Evolutionary conservation across 2,113 vertebrate genomes (phyloP).

Genomic region (Puntigrus tetrazona): DNA sequence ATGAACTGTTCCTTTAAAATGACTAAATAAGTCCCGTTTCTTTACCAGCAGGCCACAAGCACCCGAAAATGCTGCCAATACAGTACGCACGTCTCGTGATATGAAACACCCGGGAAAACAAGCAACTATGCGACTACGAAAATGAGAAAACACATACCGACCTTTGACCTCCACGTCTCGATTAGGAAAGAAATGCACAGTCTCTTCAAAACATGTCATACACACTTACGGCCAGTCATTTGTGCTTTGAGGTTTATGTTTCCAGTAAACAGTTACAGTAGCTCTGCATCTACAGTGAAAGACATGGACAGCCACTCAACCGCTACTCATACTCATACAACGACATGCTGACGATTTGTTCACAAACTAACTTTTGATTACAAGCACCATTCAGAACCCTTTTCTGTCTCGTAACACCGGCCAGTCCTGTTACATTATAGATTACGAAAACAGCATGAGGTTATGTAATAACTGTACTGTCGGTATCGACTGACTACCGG

Average conservation of each 20-base stretch:
- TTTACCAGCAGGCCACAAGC: neutral
- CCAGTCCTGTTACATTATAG: neutral
- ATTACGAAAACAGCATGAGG: neutral
- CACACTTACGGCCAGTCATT: neutral
- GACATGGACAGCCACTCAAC: conserved; percentile 5
- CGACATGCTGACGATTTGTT: conserved; percentile 9
- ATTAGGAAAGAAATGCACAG: neutral
- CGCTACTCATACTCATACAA: neutral
- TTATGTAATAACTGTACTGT: conserved; percentile 5
- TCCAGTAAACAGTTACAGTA: conserved; percentile 34
- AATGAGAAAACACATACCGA: neutral
- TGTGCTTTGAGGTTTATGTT: conserved; percentile 17
- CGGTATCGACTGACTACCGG: neutral
- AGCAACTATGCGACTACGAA: neutral
- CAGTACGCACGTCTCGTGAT: neutral
- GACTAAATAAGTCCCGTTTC: neutral
- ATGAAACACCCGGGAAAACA: neutral
- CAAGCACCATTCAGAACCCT: neutral
- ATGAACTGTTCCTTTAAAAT: neutral
- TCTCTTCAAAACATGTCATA: neutral
- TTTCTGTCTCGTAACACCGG: neutral
- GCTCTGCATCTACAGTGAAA: conserved; percentile 39
- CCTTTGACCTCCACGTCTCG: neutral
- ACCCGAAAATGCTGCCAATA: neutral
- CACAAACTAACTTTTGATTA: neutral